phyloP scores from a whole-genome alignment of 2,113 vertebrate genomes.

The Delphinus delphis region DNA sequence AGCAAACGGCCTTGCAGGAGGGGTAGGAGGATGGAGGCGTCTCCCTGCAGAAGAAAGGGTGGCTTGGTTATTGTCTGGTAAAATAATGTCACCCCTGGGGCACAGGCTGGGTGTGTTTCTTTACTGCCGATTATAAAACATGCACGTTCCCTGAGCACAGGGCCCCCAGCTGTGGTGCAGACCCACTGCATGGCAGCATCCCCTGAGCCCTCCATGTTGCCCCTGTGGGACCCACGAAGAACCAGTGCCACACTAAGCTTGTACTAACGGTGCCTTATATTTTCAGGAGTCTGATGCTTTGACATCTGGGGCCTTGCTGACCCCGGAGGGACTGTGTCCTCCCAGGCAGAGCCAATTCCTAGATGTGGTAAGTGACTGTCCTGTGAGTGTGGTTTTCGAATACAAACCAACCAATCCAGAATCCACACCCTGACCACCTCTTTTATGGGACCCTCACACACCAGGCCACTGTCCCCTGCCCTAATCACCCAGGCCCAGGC shows the following conservation, averaged over 20 bases:
- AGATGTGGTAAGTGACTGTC: not conserved
- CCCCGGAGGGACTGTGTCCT: not conserved
- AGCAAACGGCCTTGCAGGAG: not conserved
- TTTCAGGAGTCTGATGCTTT: not conserved
- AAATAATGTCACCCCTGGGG: not conserved
- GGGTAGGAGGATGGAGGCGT: not conserved
- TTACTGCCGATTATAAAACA: not conserved
- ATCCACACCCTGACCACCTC: not conserved
- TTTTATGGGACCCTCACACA: not conserved
- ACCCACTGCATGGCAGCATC: no score
- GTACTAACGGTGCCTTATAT: no score
- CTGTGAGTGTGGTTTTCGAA: no score
- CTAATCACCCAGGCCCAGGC: no score
- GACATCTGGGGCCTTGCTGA: not conserved
- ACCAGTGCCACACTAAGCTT: not conserved
- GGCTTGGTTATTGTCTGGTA: not conserved
- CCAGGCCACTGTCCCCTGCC: not conserved
- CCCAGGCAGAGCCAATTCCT: not conserved
- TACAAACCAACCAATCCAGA: not conserved
- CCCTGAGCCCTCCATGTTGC: rapidly evolving
- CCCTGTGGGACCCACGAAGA: not conserved
- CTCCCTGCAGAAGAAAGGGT: not conserved
- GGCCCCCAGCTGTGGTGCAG: not conserved
- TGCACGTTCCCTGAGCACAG: not conserved
- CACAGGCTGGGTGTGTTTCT: not conserved